Evolutionary conservation across 2,888 invertebrate species (phyloP), one percentile per base, ranked within the genome.

Genomic region (Drosophila mimetica): DNA sequence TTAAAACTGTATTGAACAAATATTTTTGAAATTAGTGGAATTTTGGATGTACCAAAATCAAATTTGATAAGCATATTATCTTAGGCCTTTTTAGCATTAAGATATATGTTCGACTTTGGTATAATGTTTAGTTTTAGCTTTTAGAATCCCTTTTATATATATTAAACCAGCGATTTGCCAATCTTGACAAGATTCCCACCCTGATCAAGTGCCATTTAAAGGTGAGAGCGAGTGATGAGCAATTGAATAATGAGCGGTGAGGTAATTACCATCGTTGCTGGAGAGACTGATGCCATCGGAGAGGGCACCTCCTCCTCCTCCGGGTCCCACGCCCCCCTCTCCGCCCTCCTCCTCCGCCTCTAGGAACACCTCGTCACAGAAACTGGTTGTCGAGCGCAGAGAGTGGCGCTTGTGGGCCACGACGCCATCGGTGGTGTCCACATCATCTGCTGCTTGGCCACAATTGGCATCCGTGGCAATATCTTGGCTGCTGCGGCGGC

Each of bases 381-480:
- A 90, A 75, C 90, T 90, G 52, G 90, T 89, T 71, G 90, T 89
- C 8, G 90, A 90, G 34, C 89, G 87, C 59, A 90, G 67, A 48
- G 90, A 90, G 74, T 89, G 77, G 39, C 90, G 88, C 70, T 90
- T 90, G 63, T 58, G 76, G 50, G 75, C 74, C 55, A 69, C 66
- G 50, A 58, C 72, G 44, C 71, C 65, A 59, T 75, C 77, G 44
- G 53, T 74, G 52, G 53, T 71, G 71, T 55, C 65, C 41, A 52
- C 37, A 47, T 77, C 76, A 76, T 69, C 76, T 37, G 71, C 63
- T 9, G 22, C 18, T 46, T 55, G 42, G 34, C n/a, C 47, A 25
- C 25, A 52, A 36, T 44, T 57, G 63, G 65, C 76, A 60, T 69
- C 77, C 55, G 72, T 51, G 28, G 74, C 82, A 25, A 25, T 25